Evolutionary conservation across 2,113 vertebrate species (phyloP).

Genomic region (Anguilla rostrata): DNA sequence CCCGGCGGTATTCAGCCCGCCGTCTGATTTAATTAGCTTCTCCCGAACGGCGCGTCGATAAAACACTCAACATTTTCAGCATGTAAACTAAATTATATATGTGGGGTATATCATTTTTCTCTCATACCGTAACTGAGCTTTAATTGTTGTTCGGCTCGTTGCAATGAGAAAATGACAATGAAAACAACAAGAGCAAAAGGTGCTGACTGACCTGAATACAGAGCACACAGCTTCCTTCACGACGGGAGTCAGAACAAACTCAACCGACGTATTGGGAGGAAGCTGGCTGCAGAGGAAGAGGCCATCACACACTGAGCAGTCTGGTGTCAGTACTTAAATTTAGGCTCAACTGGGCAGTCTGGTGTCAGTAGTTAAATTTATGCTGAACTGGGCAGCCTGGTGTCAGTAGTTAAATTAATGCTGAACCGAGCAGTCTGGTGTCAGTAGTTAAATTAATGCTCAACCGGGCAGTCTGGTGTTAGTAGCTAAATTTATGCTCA

Average conservation of each 20-base stretch:
- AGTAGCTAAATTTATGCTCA: too few relatives aligned
- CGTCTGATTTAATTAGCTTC: constrained; percentile 20
- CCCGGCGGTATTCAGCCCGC: background rate
- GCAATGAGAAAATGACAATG: background rate
- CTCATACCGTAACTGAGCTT: too few relatives aligned
- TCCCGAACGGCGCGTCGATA: background rate
- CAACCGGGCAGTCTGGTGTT: too few relatives aligned
- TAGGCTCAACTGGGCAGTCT: too few relatives aligned
- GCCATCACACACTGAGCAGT: too few relatives aligned
- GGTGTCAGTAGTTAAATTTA: too few relatives aligned
- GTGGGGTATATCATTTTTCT: background rate
- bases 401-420: too few relatives aligned
- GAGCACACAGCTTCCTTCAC: background rate
- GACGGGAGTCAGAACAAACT: background rate
- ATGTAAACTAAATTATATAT: constrained; percentile 13
- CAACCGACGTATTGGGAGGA: background rate
- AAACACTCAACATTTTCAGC: background rate
- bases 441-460: too few relatives aligned
- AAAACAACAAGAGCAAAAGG: background rate
- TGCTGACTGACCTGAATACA: background rate
- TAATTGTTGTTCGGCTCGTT: background rate
- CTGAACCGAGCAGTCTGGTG: too few relatives aligned
- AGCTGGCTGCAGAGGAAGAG: too few relatives aligned
- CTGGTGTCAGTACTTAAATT: too few relatives aligned
- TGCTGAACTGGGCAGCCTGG: too few relatives aligned